These are phyloP conservation scores for Channa striata DNA, from an alignment of 2,797 vertebrate species.

Conservation along the genomic window DNA sequence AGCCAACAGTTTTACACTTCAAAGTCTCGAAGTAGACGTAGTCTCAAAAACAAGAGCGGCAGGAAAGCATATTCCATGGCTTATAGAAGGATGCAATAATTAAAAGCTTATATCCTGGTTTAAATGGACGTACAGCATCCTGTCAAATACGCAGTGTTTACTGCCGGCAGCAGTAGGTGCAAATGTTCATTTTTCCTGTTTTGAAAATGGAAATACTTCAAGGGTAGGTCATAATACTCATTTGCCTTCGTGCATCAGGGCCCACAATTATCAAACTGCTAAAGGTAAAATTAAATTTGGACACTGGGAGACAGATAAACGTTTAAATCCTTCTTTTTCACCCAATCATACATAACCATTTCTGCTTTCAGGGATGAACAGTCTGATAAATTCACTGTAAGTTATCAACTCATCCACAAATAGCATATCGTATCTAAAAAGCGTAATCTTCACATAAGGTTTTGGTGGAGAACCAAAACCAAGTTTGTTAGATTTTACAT, in stretches of 20 bases:
- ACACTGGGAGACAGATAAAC: too few relatives aligned
- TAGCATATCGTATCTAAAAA: too few relatives aligned
- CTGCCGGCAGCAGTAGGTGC: background rate
- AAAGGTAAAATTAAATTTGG: too few relatives aligned
- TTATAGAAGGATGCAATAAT: conserved; percentile 10
- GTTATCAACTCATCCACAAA: too few relatives aligned
- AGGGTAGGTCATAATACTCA: background rate
- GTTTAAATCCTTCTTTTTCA: too few relatives aligned
- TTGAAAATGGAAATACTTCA: background rate
- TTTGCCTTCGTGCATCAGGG: background rate
- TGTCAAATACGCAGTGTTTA: conserved; percentile 5
- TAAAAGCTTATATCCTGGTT: conserved; percentile 21
- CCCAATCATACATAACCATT: too few relatives aligned
- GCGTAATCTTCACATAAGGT: too few relatives aligned
- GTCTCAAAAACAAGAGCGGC: conserved; percentile 40
- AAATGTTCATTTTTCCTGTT: background rate
- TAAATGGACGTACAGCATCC: background rate
- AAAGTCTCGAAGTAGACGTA: conserved; percentile 48
- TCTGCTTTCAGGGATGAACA: too few relatives aligned
- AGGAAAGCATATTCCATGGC: conserved; percentile 21
- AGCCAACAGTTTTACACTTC: conserved; percentile 54
- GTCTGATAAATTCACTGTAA: too few relatives aligned
- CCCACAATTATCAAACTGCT: too few relatives aligned
- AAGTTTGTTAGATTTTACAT: too few relatives aligned
- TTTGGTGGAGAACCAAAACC: too few relatives aligned